phyloP scores from a whole-genome alignment of 2,797 vertebrate genomes.

The Malacoraja senta region DNA sequence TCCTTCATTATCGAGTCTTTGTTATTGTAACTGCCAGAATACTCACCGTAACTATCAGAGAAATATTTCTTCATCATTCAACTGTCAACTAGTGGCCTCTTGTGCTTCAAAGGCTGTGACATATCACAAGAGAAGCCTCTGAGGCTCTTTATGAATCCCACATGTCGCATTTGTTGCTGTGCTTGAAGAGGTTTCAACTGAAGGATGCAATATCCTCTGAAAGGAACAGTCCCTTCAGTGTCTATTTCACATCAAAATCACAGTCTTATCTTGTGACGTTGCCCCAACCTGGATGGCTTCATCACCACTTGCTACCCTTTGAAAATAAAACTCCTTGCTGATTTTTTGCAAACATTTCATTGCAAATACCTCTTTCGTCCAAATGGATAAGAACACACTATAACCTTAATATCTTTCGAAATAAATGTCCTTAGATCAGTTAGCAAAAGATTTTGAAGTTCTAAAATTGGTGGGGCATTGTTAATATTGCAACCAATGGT shows the following conservation, averaged over 20 bases:
- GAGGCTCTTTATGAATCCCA: neutral
- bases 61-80: neutral
- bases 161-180: neutral
- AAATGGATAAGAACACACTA: neutral
- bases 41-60: neutral
- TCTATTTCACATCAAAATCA: neutral
- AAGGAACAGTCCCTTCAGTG: neutral
- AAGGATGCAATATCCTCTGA: neutral
- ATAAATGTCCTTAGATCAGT: neutral
- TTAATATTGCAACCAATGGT: neutral
- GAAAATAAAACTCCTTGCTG: neutral
- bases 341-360: neutral
- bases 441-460: neutral
- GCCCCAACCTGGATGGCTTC: neutral
- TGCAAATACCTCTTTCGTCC: neutral
- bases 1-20: slow-evolving; percentile 26
- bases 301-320: neutral
- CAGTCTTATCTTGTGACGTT: neutral
- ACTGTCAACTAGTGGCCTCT: neutral
- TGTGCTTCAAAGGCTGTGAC: neutral
- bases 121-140: neutral
- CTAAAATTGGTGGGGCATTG: neutral
- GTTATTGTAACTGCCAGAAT: neutral
- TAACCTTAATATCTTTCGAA: neutral
- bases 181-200: neutral